These are phyloP conservation scores for Fissipunctia ypsillon DNA, from an alignment of 2,888 invertebrate genomes.

Conservation along the genomic window DNA sequence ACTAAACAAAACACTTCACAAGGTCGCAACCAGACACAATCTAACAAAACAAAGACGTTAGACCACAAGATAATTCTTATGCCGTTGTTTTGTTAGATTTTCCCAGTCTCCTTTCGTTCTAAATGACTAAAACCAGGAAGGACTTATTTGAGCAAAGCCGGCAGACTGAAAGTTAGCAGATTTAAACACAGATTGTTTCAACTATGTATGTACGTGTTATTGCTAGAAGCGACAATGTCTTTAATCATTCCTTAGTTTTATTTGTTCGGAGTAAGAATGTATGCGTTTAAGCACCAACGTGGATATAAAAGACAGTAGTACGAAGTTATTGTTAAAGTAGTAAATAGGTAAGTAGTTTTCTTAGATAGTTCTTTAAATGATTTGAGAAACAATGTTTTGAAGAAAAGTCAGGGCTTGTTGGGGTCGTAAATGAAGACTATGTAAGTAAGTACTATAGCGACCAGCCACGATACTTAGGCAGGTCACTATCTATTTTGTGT, in stretches of 20 bases:
- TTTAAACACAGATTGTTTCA: constrained; percentile 52
- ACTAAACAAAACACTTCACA: not conserved
- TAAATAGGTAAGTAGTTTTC: constrained; percentile 1
- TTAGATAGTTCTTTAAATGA: not conserved
- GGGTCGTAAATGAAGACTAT: too few species aligned
- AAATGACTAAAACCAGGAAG: constrained; percentile 56
- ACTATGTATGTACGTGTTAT: constrained; percentile 23
- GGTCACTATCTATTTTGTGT: too few species aligned
- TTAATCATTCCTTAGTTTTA: constrained; percentile 27
- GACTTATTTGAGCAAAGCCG: constrained; percentile 49
- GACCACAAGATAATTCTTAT: not conserved
- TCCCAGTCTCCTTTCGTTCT: constrained; percentile 19
- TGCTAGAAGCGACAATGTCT: constrained; percentile 49
- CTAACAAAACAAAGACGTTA: constrained; percentile 7
- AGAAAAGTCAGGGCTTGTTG: not conserved
- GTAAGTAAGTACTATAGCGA: too few species aligned
- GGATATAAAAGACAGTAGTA: constrained; percentile 13
- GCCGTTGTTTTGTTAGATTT: constrained; percentile 12
- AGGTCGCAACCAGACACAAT: constrained; percentile 1
- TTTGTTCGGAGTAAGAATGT: constrained; percentile 4
- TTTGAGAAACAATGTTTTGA: not conserved
- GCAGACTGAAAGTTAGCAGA: constrained; percentile 35
- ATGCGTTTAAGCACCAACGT: constrained; percentile 19
- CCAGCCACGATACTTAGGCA: too few species aligned
- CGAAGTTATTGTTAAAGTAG: not conserved